Base-by-base conservation (phyloP, 2,113 vertebrate genomes). In the Saguinus imperator region DNA sequence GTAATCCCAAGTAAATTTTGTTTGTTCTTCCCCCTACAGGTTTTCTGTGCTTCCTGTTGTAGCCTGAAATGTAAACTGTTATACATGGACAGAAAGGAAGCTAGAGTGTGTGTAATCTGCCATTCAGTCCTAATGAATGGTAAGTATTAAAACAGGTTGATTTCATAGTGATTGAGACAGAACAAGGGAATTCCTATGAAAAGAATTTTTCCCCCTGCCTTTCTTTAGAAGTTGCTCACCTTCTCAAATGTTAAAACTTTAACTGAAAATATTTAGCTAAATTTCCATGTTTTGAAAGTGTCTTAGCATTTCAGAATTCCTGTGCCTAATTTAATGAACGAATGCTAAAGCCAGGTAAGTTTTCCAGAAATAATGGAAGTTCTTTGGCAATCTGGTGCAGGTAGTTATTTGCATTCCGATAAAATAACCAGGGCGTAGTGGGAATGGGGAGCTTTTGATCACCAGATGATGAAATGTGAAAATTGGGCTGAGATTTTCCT, bases 1-100 rank as follows among this genome's bases (percentile, higher is more conserved):
- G 17, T 89, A 64, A 96, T 87, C 35, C 75, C 86, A 58, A 95
- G 40, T 95, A 94, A 96, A 86, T 94, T 95, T 87, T 94, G 37
- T 90, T 8, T 97, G 12, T 97, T 96, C 96, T 91, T 98, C 96
- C 97, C 45, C 94, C 96, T 97, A 2, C 97, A 99, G 99, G 99
- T 99, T 84, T 99, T 99, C 61, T 99, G 99, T 96, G 99, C 99
- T 0, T 97, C 99, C 0, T 99, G 99, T 98, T 99, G 99, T 97
- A 99, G 99, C 98, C 98, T 99, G 96, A 99, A 99, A 98, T 99
- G 99, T 98, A 99, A 99, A 89, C 98, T 99, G 94, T 96, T 98
- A 61, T 99, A 99, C 98, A 99, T 99, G 99, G 99, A 99, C 97
- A 98, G 99, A 91, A 99, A 99, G 96, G 99, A 99, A 97, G 99